Evolutionary conservation across 1,140 invertebrate species (phyloP).

Genomic region (Megalopta genalis): DNA sequence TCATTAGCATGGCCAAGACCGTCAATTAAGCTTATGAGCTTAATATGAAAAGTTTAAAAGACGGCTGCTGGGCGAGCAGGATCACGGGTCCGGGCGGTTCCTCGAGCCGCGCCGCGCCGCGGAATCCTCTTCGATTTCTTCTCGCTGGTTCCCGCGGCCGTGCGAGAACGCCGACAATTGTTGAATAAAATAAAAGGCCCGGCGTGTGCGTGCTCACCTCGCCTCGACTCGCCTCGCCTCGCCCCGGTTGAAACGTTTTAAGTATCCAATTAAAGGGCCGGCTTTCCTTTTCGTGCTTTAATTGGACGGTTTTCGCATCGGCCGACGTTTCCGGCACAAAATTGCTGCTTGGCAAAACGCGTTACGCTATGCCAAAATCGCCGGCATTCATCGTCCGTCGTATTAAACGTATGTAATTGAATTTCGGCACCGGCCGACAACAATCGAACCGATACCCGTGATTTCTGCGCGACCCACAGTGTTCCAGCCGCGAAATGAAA

Average conservation of each 20-base stretch:
- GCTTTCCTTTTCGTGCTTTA: constrained; percentile 49
- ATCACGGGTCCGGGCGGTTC: constrained; percentile 1
- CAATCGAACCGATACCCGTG: too few relatives aligned
- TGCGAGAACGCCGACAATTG: constrained; percentile 12
- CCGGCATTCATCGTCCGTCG: constrained; percentile 20
- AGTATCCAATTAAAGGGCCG: constrained; percentile 44
- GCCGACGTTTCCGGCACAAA: constrained; percentile 44
- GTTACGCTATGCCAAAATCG: constrained; percentile 19
- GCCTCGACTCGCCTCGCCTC: too few relatives aligned
- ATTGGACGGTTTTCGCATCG: constrained; percentile 60
- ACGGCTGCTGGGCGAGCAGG: too few relatives aligned
- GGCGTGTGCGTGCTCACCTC: constrained; percentile 17
- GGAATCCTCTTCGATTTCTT: neutral
- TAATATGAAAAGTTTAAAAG: constrained; percentile 16
- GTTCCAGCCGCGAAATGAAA: too few relatives aligned
- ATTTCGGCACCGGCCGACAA: neutral
- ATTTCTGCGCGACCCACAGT: neutral
- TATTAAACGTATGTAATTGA: constrained; percentile 26
- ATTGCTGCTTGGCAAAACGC: constrained; percentile 46
- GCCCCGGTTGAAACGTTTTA: constrained; percentile 18
- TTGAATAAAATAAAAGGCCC: constrained; percentile 33
- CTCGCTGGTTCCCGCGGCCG: neutral
- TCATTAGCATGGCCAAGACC: constrained; percentile 2
- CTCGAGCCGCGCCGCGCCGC: neutral
- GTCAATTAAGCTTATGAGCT: constrained; percentile 24